phyloP scores from a whole-genome alignment of 1,140 invertebrate genomes.

The Drosophila mayri region DNA sequence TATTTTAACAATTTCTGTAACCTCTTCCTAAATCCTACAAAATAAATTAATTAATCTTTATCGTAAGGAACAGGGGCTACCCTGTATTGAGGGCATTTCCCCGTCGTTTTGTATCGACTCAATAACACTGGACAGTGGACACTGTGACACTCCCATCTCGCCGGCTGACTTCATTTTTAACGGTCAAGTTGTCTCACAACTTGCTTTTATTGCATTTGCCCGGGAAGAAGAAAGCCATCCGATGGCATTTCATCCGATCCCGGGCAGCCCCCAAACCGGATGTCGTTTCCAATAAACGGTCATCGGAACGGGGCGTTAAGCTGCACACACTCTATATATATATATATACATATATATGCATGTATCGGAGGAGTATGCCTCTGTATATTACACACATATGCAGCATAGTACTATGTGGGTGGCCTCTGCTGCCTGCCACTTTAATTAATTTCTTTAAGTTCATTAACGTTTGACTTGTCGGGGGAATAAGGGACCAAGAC shows the following conservation, averaged over 20 bases:
- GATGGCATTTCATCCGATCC: conserved; percentile 16
- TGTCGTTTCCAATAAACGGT: conserved; percentile 78
- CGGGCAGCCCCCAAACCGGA: conserved; percentile 38
- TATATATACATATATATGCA: conserved; percentile 14
- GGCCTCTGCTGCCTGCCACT: conserved; percentile 43
- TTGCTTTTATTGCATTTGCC: conserved; percentile 77
- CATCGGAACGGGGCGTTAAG: conserved; percentile 62
- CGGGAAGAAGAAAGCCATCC: conserved; percentile 29
- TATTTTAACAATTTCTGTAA: not conserved
- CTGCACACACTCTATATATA: conserved; percentile 21
- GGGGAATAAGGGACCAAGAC: conserved; percentile 37
- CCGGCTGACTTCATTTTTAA: conserved; percentile 41
- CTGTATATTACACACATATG: not conserved
- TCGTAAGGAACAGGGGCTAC: not conserved
- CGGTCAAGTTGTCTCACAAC: conserved; percentile 43
- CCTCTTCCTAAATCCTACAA: not conserved
- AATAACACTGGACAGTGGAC: not conserved
- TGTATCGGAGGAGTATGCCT: conserved; percentile 2
- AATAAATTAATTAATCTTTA: not conserved
- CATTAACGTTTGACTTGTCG: conserved; percentile 80
- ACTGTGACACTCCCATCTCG: conserved; percentile 6
- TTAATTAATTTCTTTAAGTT: conserved; percentile 83
- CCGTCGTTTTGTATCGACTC: not conserved
- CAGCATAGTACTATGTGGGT: conserved; percentile 36
- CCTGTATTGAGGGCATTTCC: conserved; percentile 7